Evolutionary conservation across 2,113 vertebrate species (phyloP).

Genomic region (Pagrus major): DNA sequence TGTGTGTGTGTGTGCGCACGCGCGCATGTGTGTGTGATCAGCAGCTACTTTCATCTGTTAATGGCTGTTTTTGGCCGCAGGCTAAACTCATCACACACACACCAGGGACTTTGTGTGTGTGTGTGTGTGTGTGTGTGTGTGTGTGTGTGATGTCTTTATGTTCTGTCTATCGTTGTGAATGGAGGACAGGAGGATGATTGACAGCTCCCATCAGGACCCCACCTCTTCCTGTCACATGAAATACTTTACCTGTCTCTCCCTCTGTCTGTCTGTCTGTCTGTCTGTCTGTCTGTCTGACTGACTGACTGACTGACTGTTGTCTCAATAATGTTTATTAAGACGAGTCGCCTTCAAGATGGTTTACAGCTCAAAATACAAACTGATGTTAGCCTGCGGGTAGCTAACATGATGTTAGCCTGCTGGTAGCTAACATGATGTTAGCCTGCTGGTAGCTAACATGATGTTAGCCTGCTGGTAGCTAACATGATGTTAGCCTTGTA

Average conservation of each 20-base stretch:
- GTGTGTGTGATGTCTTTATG: conserved; percentile 30
- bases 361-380: no score
- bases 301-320: neutral
- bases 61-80: conserved; percentile 74
- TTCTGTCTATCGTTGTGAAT: conserved; percentile 18
- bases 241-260: conserved; percentile 53
- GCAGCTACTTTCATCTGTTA: conserved; percentile 73
- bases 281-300: neutral
- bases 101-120: conserved; percentile 15
- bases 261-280: neutral
- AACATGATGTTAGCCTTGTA: no score
- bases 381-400: no score
- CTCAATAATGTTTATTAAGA: neutral
- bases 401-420: no score
- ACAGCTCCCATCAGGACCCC: conserved; percentile 57
- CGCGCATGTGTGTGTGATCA: conserved; percentile 51
- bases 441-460: no score
- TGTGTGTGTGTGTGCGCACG: conserved; percentile 22
- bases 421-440: no score
- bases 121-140: conserved; percentile 5
- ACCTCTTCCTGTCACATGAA: conserved; percentile 62
- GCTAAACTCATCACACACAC: conserved; percentile 63
- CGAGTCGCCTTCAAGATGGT: neutral
- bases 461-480: no score
- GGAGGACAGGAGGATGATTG: conserved; percentile 61